Base-by-base conservation (phyloP, 64 coral and sea anemone genomes). In the Stylophora pistillata region DNA sequence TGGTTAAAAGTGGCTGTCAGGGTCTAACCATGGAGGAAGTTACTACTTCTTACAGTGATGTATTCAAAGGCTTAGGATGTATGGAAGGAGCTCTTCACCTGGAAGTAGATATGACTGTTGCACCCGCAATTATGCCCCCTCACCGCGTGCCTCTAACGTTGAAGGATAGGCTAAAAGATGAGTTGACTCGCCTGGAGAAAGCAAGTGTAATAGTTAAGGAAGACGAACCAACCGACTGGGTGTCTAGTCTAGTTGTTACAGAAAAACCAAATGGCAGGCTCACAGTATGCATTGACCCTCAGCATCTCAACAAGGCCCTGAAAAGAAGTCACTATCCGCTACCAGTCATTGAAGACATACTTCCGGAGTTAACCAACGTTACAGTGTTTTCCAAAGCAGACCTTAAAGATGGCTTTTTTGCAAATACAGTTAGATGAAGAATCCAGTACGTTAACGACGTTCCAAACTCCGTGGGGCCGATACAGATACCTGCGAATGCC, bases 291-390 rank as follows among this genome's bases (percentile, higher is more conserved):
- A n/a, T n/a, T n/a, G n/a, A n/a, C n/a, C n/a, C n/a, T n/a, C 66
- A 73, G 41, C 66, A 73, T 72, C 28, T 28, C 54, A 69, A 86
- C 66, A 85, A 73, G 33, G 79, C 79, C 53, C 20, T 91, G 29
- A 91, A 91, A 64, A 53, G 81, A 18, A 91, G 71, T 58, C 73
- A 91, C 56, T 91, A 85, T 31, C 89, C 72, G 34, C 71, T 91
- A 15, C 69, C 52, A 56, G 79, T 58, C 55, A 76, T 91, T 63
- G 71, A 78, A 27, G 75, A n/a, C n/a, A n/a, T n/a, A n/a, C n/a
- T n/a, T n/a, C n/a, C n/a, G n/a, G n/a, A n/a, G n/a, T n/a, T n/a
- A n/a, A n/a, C n/a, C n/a, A n/a, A n/a, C n/a, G n/a, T n/a, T n/a
- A n/a, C n/a, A n/a, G n/a, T 55, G 18, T 78, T 78, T 18, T 78